phyloP scores from a whole-genome alignment of 2,797 vertebrate species.

The Xiphophorus birchmanni region DNA sequence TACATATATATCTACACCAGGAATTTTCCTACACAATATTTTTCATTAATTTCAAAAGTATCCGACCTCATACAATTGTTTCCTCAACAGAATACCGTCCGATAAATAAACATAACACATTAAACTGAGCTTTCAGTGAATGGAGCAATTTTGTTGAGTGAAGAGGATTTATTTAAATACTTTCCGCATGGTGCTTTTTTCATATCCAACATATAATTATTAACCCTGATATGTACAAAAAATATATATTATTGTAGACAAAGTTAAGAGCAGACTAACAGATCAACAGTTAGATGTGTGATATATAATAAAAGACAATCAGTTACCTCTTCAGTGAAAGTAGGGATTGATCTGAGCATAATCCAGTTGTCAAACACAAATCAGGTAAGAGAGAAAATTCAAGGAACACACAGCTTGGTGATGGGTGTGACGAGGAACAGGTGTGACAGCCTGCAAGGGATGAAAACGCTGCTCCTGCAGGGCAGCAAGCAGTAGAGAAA shows the following conservation, averaged over 20 bases:
- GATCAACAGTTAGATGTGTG: neutral
- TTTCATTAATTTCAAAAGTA: neutral
- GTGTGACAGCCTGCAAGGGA: neutral
- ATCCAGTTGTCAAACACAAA: conserved; percentile 1
- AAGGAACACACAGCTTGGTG: neutral
- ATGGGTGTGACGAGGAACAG: neutral
- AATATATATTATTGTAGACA: neutral
- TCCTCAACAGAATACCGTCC: neutral
- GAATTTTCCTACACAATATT: neutral
- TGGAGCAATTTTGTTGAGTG: neutral
- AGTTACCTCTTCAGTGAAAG: neutral
- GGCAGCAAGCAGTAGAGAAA: neutral
- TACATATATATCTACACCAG: neutral
- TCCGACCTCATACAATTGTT: neutral
- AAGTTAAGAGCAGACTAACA: neutral
- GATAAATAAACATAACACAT: neutral
- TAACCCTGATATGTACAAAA: no score
- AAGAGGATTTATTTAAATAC: neutral
- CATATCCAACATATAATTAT: neutral
- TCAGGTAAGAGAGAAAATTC: neutral
- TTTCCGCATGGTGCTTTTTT: neutral
- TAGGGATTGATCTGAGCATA: neutral
- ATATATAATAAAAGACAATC: neutral
- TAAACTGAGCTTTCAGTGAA: neutral
- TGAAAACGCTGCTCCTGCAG: neutral